Evolutionary conservation across 2,888 invertebrate genomes (phyloP).

Genomic region (Spilosoma lubricipeda): DNA sequence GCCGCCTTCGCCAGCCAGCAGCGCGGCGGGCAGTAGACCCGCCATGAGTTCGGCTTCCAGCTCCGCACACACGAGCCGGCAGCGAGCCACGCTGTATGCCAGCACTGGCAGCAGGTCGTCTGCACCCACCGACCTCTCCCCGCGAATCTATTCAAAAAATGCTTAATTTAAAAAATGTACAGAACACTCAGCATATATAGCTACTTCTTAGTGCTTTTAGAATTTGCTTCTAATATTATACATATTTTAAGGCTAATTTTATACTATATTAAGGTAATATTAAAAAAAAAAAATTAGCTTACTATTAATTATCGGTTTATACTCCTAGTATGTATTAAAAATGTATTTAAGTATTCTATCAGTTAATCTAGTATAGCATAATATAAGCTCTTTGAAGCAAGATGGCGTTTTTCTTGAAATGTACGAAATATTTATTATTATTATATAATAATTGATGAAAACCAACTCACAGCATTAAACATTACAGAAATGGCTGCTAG

Average conservation of each 20-base stretch:
- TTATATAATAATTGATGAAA: not conserved
- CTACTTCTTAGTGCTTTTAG: not conserved
- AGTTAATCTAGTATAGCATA: too few species aligned
- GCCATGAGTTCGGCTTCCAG: constrained; percentile 99
- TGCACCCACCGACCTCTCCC: constrained; percentile 90
- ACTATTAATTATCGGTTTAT: too few species aligned
- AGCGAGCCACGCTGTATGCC: constrained; percentile 96
- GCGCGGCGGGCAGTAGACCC: constrained; percentile 95
- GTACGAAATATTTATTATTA: too few species aligned
- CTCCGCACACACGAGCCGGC: constrained; percentile 96
- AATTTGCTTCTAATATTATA: not conserved
- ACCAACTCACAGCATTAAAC: constrained; percentile 89
- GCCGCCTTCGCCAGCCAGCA: constrained; percentile 96
- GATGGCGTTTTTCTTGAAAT: too few species aligned
- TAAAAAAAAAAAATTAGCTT: too few species aligned
- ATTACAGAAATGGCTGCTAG: constrained; percentile 95
- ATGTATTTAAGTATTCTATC: too few species aligned
- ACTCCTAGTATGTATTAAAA: too few species aligned
- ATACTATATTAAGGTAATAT: too few species aligned
- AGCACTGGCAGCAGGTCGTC: constrained; percentile 97
- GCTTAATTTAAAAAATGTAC: not conserved
- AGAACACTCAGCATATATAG: not conserved
- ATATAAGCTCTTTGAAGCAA: too few species aligned
- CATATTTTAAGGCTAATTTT: too few species aligned
- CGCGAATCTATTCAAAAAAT: constrained; percentile 85